Conservation (phyloP, 2,888 invertebrate species). For the Spodoptera exigua region DNA sequence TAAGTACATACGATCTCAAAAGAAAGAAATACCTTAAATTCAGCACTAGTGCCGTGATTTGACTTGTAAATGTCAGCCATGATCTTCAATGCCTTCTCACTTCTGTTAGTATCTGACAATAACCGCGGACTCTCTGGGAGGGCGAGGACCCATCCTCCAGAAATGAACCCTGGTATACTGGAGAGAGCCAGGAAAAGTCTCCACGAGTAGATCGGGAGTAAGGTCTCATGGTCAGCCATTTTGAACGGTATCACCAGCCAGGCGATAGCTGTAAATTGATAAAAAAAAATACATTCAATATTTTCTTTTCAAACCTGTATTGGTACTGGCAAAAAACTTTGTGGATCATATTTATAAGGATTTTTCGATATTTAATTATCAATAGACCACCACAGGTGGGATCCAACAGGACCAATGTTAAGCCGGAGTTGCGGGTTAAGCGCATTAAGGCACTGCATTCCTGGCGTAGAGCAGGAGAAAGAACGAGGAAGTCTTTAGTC, state of each 20-base stretch:
- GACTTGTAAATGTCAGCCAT: conserved; percentile 87
- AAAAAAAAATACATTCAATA: not conserved
- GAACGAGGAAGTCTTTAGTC: too few relatives aligned
- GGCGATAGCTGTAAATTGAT: conserved; percentile 86
- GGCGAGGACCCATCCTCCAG: conserved; percentile 88
- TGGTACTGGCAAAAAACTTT: too few relatives aligned
- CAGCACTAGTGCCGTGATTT: conserved; percentile 84
- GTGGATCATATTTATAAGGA: too few relatives aligned
- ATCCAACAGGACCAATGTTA: too few relatives aligned
- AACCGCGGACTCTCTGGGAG: conserved; percentile 93
- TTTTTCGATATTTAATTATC: too few relatives aligned
- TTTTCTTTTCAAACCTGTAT: not conserved
- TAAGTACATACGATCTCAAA: too few relatives aligned
- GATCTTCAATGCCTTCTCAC: conserved; percentile 89
- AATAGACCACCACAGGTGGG: too few relatives aligned
- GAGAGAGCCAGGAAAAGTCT: conserved; percentile 91
- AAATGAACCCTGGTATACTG: conserved; percentile 90
- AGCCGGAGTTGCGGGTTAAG: too few relatives aligned
- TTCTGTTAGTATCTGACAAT: conserved; percentile 89
- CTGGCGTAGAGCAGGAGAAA: too few relatives aligned
- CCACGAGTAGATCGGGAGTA: conserved; percentile 91
- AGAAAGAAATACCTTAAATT: conserved; percentile 88
- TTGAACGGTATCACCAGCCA: conserved; percentile 91
- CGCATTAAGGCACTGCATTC: too few relatives aligned
- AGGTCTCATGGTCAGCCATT: conserved; percentile 64